Evolutionary conservation across 2,113 vertebrate genomes (phyloP), one percentile per base, ranked within the genome.

Genomic region (Anoura caudifer): DNA sequence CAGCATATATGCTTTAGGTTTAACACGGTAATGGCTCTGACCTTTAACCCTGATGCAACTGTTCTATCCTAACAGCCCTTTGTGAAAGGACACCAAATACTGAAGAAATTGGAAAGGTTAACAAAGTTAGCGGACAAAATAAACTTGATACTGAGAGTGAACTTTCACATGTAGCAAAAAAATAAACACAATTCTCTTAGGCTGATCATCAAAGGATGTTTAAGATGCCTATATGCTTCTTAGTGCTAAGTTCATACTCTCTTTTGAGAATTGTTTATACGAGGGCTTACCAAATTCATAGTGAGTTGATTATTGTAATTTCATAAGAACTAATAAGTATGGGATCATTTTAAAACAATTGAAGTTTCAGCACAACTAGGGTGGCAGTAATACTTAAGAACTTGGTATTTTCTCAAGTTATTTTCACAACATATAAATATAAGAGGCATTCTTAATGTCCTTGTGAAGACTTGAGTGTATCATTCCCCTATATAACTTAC

Each of bases 91-190:
- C 97, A 98, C 98, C 97, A 98, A 98, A 98, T 98, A 97, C 97
- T 98, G 95, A 98, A 98, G 97, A 98, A 98, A 98, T 98, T 98
- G 98, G 93, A 98, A 98, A 99, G 98, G 98, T 99, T 99, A 99
- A 98, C 98, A 99, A 99, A 99, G 98, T 99, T 98, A 99, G 98
- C 54, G 98, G 98, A 98, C 98, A 98, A 99, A 99, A 98, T 98
- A 99, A 99, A 98, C 98, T 98, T 99, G 98, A 98, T 98, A 98
- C 98, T 98, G 98, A 97, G 98, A 98, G 96, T 98, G 99, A 99
- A 99, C 99, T 99, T 99, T 99, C 98, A 98, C 98, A 98, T 98
- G 97, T 96, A 98, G 92, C 98, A 98, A 98, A 94, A 98, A 99
- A 99, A 99, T 98, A 99, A 99, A 98, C 98, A 98, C 65, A 70